These are phyloP conservation scores for Emmelina monodactyla DNA, from an alignment of 2,888 invertebrate species.

Conservation along the genomic window DNA sequence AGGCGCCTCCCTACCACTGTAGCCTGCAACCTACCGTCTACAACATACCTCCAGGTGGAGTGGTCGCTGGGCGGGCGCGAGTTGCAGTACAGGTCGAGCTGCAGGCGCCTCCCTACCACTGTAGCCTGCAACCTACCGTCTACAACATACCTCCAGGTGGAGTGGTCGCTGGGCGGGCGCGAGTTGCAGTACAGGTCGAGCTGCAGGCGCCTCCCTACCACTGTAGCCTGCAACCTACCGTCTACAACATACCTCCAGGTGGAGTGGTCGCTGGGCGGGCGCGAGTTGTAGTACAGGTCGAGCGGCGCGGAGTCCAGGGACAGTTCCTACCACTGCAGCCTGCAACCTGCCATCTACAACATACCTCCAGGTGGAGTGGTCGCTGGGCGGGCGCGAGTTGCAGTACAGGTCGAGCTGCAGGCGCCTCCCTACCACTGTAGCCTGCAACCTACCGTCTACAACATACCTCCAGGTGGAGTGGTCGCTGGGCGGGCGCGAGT, in stretches of 20 bases:
- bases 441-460: too few species aligned
- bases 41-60: constrained; percentile 61
- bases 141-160: constrained; percentile 62
- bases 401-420: constrained; percentile 85
- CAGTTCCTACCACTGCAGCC: constrained; percentile 74
- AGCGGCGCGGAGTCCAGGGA: constrained; percentile 73
- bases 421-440: too few species aligned
- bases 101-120: too few species aligned
- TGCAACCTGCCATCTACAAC: too few species aligned
- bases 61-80: constrained; percentile 73
- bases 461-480: constrained; percentile 62
- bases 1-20: too few species aligned
- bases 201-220: too few species aligned
- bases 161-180: constrained; percentile 70
- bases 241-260: constrained; percentile 63
- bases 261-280: constrained; percentile 70
- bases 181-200: constrained; percentile 85
- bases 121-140: too few species aligned
- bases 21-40: too few species aligned
- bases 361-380: constrained; percentile 64
- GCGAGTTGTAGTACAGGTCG: constrained; percentile 83
- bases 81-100: constrained; percentile 84
- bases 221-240: too few species aligned
- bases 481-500: constrained; percentile 74
- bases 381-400: constrained; percentile 76